Percentiles rank a stretch among this genome's conserved stretches.
Conservation (phyloP, 1,140 invertebrate genomes). For the Phortica variegata region DNA sequence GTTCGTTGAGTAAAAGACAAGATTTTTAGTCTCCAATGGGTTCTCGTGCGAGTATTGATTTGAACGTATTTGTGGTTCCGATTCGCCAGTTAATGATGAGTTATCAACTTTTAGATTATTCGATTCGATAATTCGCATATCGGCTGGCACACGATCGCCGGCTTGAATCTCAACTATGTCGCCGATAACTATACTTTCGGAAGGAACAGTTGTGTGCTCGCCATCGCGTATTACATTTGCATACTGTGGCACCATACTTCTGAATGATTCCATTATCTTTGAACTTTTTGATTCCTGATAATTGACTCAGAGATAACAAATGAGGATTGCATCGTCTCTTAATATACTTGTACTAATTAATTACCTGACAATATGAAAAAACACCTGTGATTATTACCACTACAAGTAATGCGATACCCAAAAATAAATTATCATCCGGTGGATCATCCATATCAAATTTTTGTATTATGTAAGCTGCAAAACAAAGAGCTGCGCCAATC, state of each 20-base stretch:
- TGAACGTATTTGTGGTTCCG: conserved; percentile 89
- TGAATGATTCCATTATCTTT: conserved; percentile 95
- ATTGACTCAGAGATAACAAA: background rate
- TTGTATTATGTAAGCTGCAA: conserved; percentile 94
- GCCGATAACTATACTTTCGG: conserved; percentile 88
- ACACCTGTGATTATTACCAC: conserved; percentile 96
- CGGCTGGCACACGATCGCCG: conserved; percentile 92
- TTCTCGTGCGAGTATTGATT: conserved; percentile 93
- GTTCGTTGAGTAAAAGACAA: conserved; percentile 97
- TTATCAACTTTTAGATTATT: conserved; percentile 90
- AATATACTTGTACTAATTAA: too few relatives aligned
- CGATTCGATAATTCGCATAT: conserved; percentile 87
- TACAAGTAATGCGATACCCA: conserved; percentile 91
- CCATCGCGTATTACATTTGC: conserved; percentile 93
- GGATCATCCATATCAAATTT: conserved; percentile 86
- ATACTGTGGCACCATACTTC: conserved; percentile 94
- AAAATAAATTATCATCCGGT: conserved; percentile 89
- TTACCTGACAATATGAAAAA: conserved; percentile 92
- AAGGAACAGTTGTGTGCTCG: conserved; percentile 84
- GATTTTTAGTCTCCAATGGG: conserved; percentile 93
- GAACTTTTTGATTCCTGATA: conserved; percentile 91
- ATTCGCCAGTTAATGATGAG: conserved; percentile 93
- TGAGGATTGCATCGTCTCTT: too few relatives aligned
- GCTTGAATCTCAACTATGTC: conserved; percentile 95
- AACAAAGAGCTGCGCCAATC: conserved; percentile 96